Conservation (phyloP, 2,797 vertebrate species). For the Coluber constrictor region DNA sequence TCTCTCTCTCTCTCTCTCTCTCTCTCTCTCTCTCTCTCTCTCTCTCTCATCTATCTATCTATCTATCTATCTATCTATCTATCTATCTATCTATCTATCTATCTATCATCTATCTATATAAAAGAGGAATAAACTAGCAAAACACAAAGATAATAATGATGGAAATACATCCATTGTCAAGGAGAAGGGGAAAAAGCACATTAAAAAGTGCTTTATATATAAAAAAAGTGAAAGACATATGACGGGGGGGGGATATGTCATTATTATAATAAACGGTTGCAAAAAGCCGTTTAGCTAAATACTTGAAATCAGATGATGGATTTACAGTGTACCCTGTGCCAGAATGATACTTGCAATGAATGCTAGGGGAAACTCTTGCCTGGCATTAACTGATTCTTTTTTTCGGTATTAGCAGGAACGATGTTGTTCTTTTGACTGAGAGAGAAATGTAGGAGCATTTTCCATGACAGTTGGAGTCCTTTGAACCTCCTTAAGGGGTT, state of each 20-base stretch:
- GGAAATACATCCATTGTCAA: background rate
- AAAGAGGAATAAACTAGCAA: background rate
- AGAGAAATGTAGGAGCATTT: constrained; percentile 48
- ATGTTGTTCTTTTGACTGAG: constrained; percentile 19
- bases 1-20: too few relatives aligned
- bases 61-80: too few relatives aligned
- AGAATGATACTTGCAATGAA: background rate
- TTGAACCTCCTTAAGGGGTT: constrained; percentile 60
- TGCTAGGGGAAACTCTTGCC: background rate
- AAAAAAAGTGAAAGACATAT: background rate
- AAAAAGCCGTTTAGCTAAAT: background rate
- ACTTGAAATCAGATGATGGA: background rate
- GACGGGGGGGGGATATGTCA: background rate
- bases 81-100: too few relatives aligned
- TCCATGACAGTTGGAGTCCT: constrained; percentile 47
- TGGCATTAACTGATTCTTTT: background rate
- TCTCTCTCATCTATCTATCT: too few relatives aligned
- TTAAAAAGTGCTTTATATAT: background rate
- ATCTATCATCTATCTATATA: too few relatives aligned
- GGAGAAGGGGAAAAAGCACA: background rate
- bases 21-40: too few relatives aligned
- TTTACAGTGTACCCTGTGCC: fast-evolving
- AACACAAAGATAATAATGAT: background rate
- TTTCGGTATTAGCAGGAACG: background rate
- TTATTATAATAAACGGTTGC: background rate